These are phyloP conservation scores for Mesorhabditis spiculigera DNA, from an alignment of 2,888 invertebrate genomes.

Conservation along the genomic window DNA sequence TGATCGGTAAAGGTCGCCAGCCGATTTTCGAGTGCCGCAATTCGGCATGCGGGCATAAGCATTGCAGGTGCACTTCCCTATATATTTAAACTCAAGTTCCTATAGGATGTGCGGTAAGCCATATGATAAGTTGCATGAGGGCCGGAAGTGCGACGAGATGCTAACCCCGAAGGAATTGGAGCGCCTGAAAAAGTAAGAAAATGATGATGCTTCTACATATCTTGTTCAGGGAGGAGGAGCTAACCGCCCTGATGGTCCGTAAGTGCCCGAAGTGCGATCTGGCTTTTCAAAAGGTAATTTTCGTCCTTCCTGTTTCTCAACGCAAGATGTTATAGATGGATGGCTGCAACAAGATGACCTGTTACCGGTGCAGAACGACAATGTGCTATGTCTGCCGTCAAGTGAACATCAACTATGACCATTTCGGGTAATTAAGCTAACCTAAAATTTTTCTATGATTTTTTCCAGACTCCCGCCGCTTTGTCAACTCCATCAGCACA, in stretches of 20 bases:
- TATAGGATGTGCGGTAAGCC: neutral
- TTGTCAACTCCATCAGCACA: too few relatives aligned
- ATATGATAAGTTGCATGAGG: neutral
- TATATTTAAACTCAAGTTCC: neutral
- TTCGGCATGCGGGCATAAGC: conserved; percentile 1
- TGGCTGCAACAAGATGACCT: neutral
- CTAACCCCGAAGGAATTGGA: neutral
- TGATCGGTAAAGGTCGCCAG: neutral
- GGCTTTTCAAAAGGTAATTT: neutral
- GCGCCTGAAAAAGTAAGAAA: neutral
- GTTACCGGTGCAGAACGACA: neutral
- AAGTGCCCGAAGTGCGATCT: neutral
- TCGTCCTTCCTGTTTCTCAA: neutral
- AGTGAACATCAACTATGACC: neutral
- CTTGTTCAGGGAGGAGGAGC: conserved; percentile 1
- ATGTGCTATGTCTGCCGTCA: neutral
- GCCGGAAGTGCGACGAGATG: conserved; percentile 1
- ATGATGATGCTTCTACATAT: neutral
- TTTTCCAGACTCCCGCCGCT: neutral
- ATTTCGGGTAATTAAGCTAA: conserved; percentile 1
- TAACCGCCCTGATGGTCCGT: neutral
- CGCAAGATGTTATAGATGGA: neutral
- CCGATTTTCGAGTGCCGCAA: neutral
- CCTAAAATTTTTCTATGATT: neutral
- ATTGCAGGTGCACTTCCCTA: neutral